Percentiles rank a stretch among this genome's conserved stretches.
Conservation (phyloP, 2,797 vertebrate species). For the Psittacula echo region DNA sequence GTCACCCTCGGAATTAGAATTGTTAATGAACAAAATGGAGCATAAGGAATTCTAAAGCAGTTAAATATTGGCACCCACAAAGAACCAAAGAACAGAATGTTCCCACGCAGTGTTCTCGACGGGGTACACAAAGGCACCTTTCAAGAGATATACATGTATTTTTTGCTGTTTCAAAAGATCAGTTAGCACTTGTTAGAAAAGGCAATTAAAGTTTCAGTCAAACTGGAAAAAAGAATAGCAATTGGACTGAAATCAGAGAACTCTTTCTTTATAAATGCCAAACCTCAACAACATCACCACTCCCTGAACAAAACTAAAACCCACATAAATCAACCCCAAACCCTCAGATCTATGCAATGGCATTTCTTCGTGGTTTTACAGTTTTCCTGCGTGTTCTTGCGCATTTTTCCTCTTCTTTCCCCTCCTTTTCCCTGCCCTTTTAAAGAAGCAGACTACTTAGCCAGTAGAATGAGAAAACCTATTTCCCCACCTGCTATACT, state of each 20-base stretch:
- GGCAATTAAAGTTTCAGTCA: conserved; percentile 50
- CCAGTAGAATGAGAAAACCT: background rate
- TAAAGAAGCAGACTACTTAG: background rate
- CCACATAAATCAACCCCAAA: background rate
- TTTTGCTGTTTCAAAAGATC: conserved; percentile 39
- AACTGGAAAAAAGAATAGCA: background rate
- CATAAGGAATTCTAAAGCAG: conserved; percentile 17
- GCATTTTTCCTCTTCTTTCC: background rate
- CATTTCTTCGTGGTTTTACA: background rate
- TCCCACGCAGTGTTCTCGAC: background rate
- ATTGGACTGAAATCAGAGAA: conserved; percentile 8
- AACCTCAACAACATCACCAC: background rate
- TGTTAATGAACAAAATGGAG: background rate
- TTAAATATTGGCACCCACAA: conserved; percentile 24
- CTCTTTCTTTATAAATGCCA: conserved; percentile 1
- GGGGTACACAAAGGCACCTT: conserved; percentile 29
- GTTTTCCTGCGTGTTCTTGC: background rate
- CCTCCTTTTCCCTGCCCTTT: background rate
- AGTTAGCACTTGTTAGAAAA: conserved; percentile 49
- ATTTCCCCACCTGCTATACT: background rate
- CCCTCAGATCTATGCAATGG: background rate
- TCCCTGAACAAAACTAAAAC: background rate
- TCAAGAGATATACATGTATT: conserved; percentile 16
- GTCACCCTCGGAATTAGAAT: background rate
- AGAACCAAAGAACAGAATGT: conserved; percentile 6